Percentiles rank a stretch among this genome's conserved stretches.
These are phyloP conservation scores for Antechinus flavipes DNA, from an alignment of 2,113 vertebrate genomes.

Conservation along the genomic window DNA sequence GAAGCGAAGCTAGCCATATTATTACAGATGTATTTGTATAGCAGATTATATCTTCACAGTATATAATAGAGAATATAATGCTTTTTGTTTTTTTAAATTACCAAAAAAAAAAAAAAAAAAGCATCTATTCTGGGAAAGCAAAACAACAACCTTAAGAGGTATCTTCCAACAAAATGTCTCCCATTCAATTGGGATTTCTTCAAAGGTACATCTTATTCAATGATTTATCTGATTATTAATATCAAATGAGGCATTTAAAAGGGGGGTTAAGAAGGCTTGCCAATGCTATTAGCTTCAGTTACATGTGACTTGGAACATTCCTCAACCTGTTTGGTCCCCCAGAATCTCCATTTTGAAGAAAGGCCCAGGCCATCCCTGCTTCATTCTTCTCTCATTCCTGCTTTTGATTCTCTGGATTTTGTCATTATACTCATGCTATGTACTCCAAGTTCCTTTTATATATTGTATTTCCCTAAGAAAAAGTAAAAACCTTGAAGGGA, in stretches of 20 bases:
- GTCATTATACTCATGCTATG: neutral
- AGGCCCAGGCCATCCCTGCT: neutral
- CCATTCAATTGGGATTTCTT: neutral
- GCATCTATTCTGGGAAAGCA: neutral
- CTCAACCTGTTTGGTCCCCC: neutral
- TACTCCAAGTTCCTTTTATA: neutral
- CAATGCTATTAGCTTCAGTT: neutral
- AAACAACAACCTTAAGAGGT: neutral
- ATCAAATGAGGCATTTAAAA: neutral
- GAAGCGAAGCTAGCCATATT: neutral
- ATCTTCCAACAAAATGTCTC: neutral
- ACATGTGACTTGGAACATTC: neutral
- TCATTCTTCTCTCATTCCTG: neutral
- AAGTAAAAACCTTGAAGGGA: neutral
- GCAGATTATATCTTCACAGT: neutral
- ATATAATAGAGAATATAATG: neutral
- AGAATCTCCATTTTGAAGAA: neutral
- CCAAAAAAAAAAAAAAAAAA: neutral
- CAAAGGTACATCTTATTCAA: neutral
- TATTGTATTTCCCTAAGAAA: neutral
- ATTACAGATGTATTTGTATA: neutral
- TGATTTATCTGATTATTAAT: neutral
- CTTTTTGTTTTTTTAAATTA: neutral
- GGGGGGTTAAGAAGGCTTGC: neutral
- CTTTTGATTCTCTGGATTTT: neutral